Base-by-base conservation (phyloP, 2,888 invertebrate species). In the Hirtodrosophila histrioides region DNA sequence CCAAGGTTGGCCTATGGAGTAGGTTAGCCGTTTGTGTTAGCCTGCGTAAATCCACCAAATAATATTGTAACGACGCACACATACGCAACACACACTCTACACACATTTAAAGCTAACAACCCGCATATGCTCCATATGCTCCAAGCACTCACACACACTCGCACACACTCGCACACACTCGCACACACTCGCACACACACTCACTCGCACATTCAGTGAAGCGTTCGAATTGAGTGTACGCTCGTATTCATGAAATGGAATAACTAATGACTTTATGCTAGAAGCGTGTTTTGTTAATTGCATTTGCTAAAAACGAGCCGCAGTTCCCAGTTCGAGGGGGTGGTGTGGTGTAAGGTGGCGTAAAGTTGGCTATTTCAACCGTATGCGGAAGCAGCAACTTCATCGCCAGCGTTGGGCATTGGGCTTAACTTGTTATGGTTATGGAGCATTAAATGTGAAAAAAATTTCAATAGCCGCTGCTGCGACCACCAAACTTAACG, bases 201-300 rank as follows among this genome's bases (percentile, higher is more conserved):
- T 46, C 68, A 51, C 58, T 66, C 56, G 39, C 49, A 39, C 58
- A 79, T 44, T 57, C 79, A 76, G 65, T 87, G 78, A 69, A 85
- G 83, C 83, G 75, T 86, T 82, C 86, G 76, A 78, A 82, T 64
- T 73, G 79, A 72, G 79, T 65, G 45, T 56, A 60, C 54, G 69
- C 56, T 73, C 66, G 77, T 79, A 82, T 82, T 88, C 82, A 88
- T 82, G 82, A 88, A 82, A 82, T 82, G 82, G 82, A 82, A 82
- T 82, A 82, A 82, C 82, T 82, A 82, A 82, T 82, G 82, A 88
- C 88, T 88, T 82, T 88, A 88, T 88, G 82, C 82, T 82, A 70
- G 88, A 79, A 82, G 82, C 82, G 82, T 88, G 82, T 88, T 82
- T 82, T 88, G 82, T 82, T 82, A 82, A 82, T 82, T 82, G 82